Evolutionary conservation across 2,888 invertebrate species (phyloP), one percentile per base, ranked within the genome.

Genomic region (Dryocosmus kuriphilus): DNA sequence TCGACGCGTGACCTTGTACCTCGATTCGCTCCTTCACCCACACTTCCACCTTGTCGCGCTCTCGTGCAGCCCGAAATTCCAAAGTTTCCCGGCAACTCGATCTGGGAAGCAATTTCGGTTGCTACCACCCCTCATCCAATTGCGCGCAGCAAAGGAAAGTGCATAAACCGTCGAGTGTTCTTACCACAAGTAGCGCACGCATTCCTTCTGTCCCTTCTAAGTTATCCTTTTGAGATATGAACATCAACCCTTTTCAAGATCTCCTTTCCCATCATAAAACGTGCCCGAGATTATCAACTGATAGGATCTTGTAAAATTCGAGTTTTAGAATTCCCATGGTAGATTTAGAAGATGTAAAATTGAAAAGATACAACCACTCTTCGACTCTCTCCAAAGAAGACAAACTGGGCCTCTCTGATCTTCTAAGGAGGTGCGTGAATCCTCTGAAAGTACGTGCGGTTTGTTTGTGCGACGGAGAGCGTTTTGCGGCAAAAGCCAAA

Each of bases 1-100:
- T 86, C 85, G 87, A 88, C 90, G 89, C 90, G 89, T 91, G 91
- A 91, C 90, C 91, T 91, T 91, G 91, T 89, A 89, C 89, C 87
- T 82, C 81, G 84, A 85, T 85, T 84, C 85, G 78, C 84, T 84
- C 84, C 76, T 55, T 81, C 81, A 80, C 22, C 77, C 38, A 75
- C 80, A 80, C 79, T 83, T 81, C 80, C 77, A 32, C 82, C 81
- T 75, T 62, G 77, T 71, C 83, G 76, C 79, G 82, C 78, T 77
- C 81, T 80, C 82, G 81, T 85, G 83, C 85, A 80, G 86, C 85
- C 85, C 88, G 88, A 88, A 90, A 89, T 89, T 86, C 88, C 88
- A 86, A 90, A 90, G 90, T 90, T 90, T 89, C 87, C 87, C 87
- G 86, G 88, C 86, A 89, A 89, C 90, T 88, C 89, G 85, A 87